Evolutionary conservation across 2,113 vertebrate genomes (phyloP).

Genomic region (Ornithorhynchus anatinus): DNA sequence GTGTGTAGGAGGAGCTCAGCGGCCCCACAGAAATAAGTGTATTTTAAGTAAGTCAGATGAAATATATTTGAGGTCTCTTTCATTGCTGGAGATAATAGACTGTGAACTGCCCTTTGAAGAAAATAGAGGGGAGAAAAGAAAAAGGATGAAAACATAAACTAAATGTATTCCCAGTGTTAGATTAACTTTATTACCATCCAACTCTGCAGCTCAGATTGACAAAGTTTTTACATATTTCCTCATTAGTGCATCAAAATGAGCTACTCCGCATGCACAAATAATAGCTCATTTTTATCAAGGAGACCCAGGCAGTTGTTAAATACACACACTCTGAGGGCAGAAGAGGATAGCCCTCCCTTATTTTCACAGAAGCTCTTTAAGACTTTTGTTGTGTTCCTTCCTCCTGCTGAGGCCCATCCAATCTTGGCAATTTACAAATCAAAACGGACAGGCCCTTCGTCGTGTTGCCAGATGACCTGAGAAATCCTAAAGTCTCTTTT

Average conservation of each 20-base stretch:
- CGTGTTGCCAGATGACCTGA: too few species aligned
- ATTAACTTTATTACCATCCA: neutral
- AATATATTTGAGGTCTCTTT: slow-evolving; percentile 9
- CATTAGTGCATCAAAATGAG: neutral
- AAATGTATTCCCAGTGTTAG: neutral
- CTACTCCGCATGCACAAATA: neutral
- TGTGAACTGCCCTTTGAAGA: neutral
- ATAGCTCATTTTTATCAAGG: too few species aligned
- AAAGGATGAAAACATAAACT: neutral
- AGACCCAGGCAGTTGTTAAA: too few species aligned
- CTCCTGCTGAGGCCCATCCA: too few species aligned
- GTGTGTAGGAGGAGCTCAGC: neutral
- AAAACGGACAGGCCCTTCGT: too few species aligned
- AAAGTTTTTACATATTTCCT: neutral
- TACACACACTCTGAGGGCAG: too few species aligned
- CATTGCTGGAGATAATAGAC: slow-evolving; percentile 1
- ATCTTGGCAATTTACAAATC: too few species aligned
- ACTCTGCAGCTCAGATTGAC: neutral
- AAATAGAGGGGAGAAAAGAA: neutral
- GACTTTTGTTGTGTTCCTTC: too few species aligned
- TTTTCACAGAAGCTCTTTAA: too few species aligned
- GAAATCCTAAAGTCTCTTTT: neutral
- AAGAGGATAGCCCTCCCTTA: too few species aligned
- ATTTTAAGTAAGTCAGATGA: slow-evolving; percentile 17
- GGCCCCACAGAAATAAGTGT: neutral